Conservation (phyloP, 2,797 vertebrate genomes). For the Acridotheres tristis region DNA sequence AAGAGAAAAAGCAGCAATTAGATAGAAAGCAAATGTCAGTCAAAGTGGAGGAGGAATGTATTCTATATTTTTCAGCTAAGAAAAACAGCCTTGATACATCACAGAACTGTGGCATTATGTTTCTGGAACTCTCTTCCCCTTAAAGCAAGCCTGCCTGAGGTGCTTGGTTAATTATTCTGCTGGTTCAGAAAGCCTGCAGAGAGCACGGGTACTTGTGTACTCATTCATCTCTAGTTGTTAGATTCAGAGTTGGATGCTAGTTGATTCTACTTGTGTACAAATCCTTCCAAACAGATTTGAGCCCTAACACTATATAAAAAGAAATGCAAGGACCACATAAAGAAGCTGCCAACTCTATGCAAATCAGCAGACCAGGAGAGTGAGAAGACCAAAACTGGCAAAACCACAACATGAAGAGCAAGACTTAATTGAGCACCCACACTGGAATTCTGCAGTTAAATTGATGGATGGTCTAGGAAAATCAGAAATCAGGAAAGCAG, state of each 20-base stretch:
- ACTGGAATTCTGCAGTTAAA: conserved; percentile 10
- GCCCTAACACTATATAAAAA: neutral
- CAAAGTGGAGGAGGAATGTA: conserved; percentile 19
- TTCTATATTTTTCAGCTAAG: neutral
- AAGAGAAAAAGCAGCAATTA: conserved; percentile 50
- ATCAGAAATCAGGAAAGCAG: neutral
- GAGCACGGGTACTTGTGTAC: conserved; percentile 24
- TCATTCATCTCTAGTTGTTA: conserved; percentile 56
- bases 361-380: conserved; percentile 10
- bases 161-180: conserved; percentile 58
- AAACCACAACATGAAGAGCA: neutral
- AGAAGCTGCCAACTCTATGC: conserved; percentile 8
- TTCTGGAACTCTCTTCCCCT: conserved; percentile 37
- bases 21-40: neutral
- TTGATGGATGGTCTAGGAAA: neutral
- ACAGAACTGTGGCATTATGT: conserved; percentile 16
- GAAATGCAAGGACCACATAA: neutral
- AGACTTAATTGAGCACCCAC: neutral
- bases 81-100: conserved; percentile 29
- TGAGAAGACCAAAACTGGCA: neutral
- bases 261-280: conserved; percentile 24
- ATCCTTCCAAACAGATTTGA: conserved; percentile 32
- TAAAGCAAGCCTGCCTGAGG: conserved; percentile 23
- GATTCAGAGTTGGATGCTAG: conserved; percentile 36
- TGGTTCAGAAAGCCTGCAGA: conserved; percentile 48